Evolutionary conservation across 2,113 vertebrate genomes (phyloP), one percentile per base, ranked within the genome.

Genomic region (Tychaedon coryphoeus): DNA sequence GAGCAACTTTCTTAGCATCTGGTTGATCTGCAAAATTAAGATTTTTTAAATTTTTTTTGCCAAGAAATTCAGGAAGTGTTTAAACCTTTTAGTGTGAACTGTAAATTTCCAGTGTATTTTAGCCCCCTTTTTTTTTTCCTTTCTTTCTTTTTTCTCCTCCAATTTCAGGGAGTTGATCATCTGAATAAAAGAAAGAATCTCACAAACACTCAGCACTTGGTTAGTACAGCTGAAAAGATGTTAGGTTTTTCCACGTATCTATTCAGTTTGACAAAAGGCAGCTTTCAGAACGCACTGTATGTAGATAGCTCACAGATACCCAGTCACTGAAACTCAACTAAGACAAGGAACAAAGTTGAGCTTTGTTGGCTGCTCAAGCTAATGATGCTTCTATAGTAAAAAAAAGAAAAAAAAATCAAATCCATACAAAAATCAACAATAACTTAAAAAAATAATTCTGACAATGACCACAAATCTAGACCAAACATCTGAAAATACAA

Each of bases 1-100:
- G 99, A 76, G 99, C 99, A 95, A 99, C 98, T 98, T 99, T 99
- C 98, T 99, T 99, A 81, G 99, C 99, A 97, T 99, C 99, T 96
- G 99, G 99, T 97, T 99, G 99, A 98, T 99, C 99, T 99, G 98
- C 47, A 98, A 98, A 98, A 98, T 97, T 97, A 98, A 98, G 88
- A 93, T 86, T 90, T 95, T 97, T 96, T 7, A 83, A 97, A 67
- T 88, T 94, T 97, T 97, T 94, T 97, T 95, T 70, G 88, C 88
- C 72, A 86, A 66, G 64, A 82, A 96, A 93, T 73, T 86, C 50
- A 95, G 17, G 14, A 92, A 70, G 20, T 4, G 71, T 86, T 94
- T 88, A 93, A 81, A 92, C 95, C 95, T 94, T 95, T 95, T 85
- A 94, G 70, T 66, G 93, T 67, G 93, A 97, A 96, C 66, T 81